Percentiles rank a stretch among this genome's conserved stretches.
These are phyloP conservation scores for Drosophila mauritiana DNA, from an alignment of 1,140 invertebrate species.

Conservation along the genomic window DNA sequence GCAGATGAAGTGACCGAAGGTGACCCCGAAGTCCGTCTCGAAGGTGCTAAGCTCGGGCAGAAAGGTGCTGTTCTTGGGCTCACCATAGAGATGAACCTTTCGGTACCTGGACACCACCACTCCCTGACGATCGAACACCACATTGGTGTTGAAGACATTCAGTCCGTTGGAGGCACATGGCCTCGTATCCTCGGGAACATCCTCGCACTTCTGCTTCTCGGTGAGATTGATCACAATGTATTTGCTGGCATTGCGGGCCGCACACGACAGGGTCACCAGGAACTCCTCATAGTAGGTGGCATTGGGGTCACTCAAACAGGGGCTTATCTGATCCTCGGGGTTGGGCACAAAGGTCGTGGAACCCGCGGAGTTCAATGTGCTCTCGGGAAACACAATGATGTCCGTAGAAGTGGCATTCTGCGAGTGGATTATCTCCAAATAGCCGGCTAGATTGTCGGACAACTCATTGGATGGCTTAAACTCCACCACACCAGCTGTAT, in stretches of 20 bases:
- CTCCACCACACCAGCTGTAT: conserved; percentile 86
- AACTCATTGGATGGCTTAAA: conserved; percentile 47
- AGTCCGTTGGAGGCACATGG: conserved; percentile 76
- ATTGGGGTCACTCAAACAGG: conserved; percentile 47
- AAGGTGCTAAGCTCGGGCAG: conserved; percentile 86
- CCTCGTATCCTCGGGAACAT: conserved; percentile 69
- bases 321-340: conserved; percentile 20
- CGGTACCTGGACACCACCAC: conserved; percentile 88
- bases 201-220: conserved; percentile 87
- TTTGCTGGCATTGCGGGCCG: conserved; percentile 49
- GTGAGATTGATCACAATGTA: conserved; percentile 91
- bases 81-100: conserved; percentile 89
- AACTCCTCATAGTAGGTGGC: conserved; percentile 37
- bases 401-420: conserved; percentile 85
- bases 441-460: conserved; percentile 35
- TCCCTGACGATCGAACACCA: conserved; percentile 89
- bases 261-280: conserved; percentile 66
- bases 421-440: conserved; percentile 65
- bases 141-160: conserved; percentile 89
- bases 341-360: conserved; percentile 58
- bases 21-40: conserved; percentile 92
- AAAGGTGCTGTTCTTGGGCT: conserved; percentile 64
- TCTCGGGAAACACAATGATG: conserved; percentile 94
- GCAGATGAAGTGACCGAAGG: conserved; percentile 91
- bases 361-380: conserved; percentile 83